phyloP scores from a whole-genome alignment of 2,888 invertebrate species.

The Embidobia sp. region DNA sequence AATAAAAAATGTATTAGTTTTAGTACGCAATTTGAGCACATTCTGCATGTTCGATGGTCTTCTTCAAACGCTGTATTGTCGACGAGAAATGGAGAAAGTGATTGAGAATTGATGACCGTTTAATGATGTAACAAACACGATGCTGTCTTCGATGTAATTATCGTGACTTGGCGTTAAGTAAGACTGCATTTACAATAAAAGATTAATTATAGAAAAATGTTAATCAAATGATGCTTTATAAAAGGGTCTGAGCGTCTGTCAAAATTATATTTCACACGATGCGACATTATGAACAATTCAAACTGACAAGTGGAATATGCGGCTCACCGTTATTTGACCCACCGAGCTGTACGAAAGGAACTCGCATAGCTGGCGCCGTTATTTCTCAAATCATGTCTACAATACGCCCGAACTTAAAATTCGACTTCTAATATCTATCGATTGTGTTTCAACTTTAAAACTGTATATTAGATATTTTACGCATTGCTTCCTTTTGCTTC shows the following conservation, averaged over 20 bases:
- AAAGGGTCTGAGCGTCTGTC: slow-evolving; percentile 2
- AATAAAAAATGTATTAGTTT: too few species aligned
- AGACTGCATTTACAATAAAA: neutral
- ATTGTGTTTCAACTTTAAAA: too few species aligned
- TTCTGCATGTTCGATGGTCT: slow-evolving; percentile 2
- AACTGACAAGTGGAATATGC: slow-evolving; percentile 74
- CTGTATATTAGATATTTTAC: too few species aligned
- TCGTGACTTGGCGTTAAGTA: neutral
- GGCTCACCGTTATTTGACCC: slow-evolving; percentile 79
- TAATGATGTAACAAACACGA: slow-evolving; percentile 28
- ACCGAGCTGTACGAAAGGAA: slow-evolving; percentile 72
- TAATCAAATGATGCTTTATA: slow-evolving; percentile 1
- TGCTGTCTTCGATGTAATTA: slow-evolving; percentile 12
- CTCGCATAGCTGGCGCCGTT: slow-evolving; percentile 64
- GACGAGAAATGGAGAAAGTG: slow-evolving; percentile 52
- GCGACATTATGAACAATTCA: slow-evolving; percentile 60
- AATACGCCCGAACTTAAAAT: slow-evolving; percentile 35
- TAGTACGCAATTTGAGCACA: too few species aligned
- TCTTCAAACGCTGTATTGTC: slow-evolving; percentile 26
- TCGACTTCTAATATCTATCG: slow-evolving; percentile 45
- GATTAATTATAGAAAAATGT: neutral
- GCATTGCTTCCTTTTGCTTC: slow-evolving; percentile 42
- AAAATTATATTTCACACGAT: slow-evolving; percentile 48
- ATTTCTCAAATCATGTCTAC: slow-evolving; percentile 56
- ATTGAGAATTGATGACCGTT: slow-evolving; percentile 38